A percentile compares a stretch with the other conserved stretches of the same genome.
Evolutionary conservation across 1,140 invertebrate species (phyloP).

Genomic region (Drosophila navojoa): DNA sequence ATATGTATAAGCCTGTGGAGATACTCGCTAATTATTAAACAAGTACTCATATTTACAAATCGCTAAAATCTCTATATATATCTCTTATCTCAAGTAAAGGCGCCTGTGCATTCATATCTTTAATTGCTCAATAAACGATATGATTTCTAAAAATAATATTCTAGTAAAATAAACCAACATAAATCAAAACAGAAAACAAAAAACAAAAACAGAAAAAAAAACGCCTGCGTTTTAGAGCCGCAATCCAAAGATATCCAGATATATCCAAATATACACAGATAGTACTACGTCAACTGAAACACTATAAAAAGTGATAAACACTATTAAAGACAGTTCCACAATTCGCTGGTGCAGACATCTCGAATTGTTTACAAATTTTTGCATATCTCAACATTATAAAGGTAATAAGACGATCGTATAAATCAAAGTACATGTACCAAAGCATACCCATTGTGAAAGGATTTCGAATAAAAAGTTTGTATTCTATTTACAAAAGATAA

Average conservation of each 20-base stretch:
- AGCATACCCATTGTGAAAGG: no score
- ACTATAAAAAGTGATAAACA: conserved; percentile 13
- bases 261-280: neutral
- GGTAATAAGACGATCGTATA: neutral
- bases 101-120: conserved; percentile 30
- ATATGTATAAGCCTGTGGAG: neutral
- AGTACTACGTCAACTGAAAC: neutral
- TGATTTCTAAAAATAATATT: conserved; percentile 35
- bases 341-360: conserved; percentile 3
- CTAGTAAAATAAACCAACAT: conserved; percentile 1
- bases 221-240: conserved; percentile 1
- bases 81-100: conserved; percentile 12
- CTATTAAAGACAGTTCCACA: conserved; percentile 7
- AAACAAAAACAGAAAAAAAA: conserved; percentile 11
- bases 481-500: no score
- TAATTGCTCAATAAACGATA: conserved; percentile 39
- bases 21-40: conserved; percentile 21
- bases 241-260: conserved; percentile 21
- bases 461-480: neutral
- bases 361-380: neutral
- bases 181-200: conserved; percentile 2
- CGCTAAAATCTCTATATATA: conserved; percentile 9
- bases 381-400: neutral
- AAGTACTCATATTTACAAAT: conserved; percentile 24
- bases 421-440: neutral